Evolutionary conservation across 2,888 invertebrate genomes (phyloP), one percentile per base, ranked within the genome.

Genomic region (Acrobasis suavella): DNA sequence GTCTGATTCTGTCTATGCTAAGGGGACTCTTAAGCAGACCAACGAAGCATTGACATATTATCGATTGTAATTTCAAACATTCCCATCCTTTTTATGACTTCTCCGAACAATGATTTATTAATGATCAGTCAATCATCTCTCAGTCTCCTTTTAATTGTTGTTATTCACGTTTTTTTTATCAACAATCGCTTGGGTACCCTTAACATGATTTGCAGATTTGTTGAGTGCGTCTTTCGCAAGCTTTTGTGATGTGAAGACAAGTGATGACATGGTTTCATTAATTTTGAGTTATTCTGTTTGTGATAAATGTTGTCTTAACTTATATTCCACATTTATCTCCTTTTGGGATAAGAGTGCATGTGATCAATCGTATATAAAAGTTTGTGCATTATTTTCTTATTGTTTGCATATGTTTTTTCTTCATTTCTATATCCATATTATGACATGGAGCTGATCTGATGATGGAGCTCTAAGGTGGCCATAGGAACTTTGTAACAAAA

Each of bases 111-210:
- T 54, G 54, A 54, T n/a, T 15, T n/a, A 37, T 15, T 54, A 54
- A 54, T 54, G 54, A 54, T 38, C 54, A 54, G 54, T 54, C 54
- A 54, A 54, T 54, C 54, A 54, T 38, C 32, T 9, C 46, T 32
- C 49, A 58, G 22, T 49, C 49, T 58, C 52, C 58, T 64, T 49
- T 17, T 67, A 65, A 67, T 67, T 67, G 64, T 64, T 62, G 64
- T 67, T 62, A 64, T 67, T 67, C 61, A 67, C 52, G 51, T 65
- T 62, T 50, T n/a, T n/a, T 50, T 32, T 49, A 32, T 10, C 58
- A 49, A 49, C 15, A 22, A 58, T 46, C 42, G 10, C 46, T 12
- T 1, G 12, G 12, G 38, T 10, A 54, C 58, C 58, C 58, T 58
- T 58, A 22, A 9, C 7, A 22, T 58, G 58, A 58, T 32, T 58